These are phyloP conservation scores for Tachina fera DNA, from an alignment of 2,888 invertebrate genomes.

Conservation along the genomic window DNA sequence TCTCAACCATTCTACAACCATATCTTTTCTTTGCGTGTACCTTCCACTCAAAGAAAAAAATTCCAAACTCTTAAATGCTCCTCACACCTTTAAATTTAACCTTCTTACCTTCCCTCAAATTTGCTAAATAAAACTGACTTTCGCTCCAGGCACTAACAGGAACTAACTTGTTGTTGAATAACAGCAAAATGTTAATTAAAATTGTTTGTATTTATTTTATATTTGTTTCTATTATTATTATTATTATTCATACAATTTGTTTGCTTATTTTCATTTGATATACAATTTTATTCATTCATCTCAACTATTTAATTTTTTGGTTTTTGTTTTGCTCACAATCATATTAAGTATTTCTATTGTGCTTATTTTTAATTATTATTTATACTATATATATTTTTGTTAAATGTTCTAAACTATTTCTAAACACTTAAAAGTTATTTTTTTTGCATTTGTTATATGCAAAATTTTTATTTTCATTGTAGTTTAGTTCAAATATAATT, in stretches of 20 bases:
- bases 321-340: conserved; percentile 55
- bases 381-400: conserved; percentile 14
- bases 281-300: conserved; percentile 11
- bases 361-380: conserved; percentile 27
- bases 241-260: conserved; percentile 48
- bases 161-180: background rate
- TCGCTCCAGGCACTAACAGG: background rate
- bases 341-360: conserved; percentile 41
- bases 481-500: conserved; percentile 14
- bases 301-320: too few species aligned
- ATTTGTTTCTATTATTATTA: background rate
- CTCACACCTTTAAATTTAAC: too few species aligned
- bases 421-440: conserved; percentile 64
- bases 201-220: conserved; percentile 41
- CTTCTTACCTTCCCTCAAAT: too few species aligned
- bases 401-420: conserved; percentile 56
- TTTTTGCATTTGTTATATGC: conserved; percentile 3
- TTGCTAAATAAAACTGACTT: background rate
- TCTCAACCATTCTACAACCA: too few species aligned
- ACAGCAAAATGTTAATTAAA: conserved; percentile 41
- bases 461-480: conserved; percentile 6
- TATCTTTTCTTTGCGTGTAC: too few species aligned
- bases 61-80: too few species aligned
- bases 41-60: too few species aligned
- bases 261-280: conserved; percentile 15